A percentile compares a stretch with the other conserved stretches of the same genome.
Evolutionary conservation across 35 echinoderm and acorn worm genomes (phyloP).

Genomic region (Eucidaris tribuloides): DNA sequence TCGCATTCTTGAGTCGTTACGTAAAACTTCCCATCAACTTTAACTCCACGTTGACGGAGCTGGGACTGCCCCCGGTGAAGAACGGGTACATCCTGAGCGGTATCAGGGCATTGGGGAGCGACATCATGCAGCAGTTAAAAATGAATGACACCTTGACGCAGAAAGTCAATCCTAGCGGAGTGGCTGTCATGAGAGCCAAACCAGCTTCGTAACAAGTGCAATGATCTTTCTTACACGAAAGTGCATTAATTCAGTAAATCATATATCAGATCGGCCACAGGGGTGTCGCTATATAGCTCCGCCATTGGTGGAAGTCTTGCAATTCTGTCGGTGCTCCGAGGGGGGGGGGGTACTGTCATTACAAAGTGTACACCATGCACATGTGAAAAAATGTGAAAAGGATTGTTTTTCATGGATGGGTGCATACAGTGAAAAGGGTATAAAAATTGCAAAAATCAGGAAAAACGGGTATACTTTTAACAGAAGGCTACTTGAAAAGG

Average conservation of each 20-base stretch:
- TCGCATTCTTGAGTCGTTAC: constrained; percentile 58
- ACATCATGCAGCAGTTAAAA: constrained; percentile 9
- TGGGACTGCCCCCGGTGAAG: not conserved
- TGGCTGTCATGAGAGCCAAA: constrained; percentile 47
- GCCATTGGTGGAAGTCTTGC: not conserved
- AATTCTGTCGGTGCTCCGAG: not conserved
- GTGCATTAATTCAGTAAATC: not conserved
- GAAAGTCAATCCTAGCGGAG: constrained; percentile 51
- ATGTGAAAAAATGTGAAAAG: too few relatives aligned
- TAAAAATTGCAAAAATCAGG: too few relatives aligned
- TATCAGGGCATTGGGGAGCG: not conserved
- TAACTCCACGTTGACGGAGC: constrained; percentile 56
- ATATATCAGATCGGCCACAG: not conserved
- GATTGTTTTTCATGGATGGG: too few relatives aligned
- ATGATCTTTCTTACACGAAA: not conserved
- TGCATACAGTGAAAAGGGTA: too few relatives aligned
- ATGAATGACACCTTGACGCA: not conserved
- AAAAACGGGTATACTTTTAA: too few relatives aligned
- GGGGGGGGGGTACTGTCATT: too few relatives aligned
- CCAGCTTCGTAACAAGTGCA: not conserved
- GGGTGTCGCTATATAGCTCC: not conserved
- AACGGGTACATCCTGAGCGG: not conserved
- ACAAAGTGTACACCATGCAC: too few relatives aligned
- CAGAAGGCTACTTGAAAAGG: too few relatives aligned
- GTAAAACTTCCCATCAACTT: constrained; percentile 38